Base-by-base conservation (phyloP, 2,113 vertebrate species). In the Pomatostomus ruficeps region DNA sequence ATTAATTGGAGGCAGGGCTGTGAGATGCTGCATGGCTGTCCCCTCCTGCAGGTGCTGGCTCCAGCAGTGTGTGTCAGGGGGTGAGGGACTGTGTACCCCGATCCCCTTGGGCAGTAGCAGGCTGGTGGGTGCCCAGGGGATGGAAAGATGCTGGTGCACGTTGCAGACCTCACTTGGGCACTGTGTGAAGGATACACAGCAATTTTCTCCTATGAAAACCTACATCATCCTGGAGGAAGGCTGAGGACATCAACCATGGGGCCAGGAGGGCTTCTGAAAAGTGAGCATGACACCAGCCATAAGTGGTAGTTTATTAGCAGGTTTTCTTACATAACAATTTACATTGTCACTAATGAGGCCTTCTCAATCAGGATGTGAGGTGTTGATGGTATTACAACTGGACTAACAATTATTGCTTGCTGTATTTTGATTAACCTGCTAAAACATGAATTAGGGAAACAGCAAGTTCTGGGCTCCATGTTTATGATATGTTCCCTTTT, bases 21-120 rank as follows among this genome's bases (percentile, higher is more conserved):
- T 11, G 10, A 40, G 3, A 1, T 12, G 26, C 4, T 11, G 1
- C 0, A 0, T 25, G 38, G 36, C 33, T 2, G 40, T 23, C 4
- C 5, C 67, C 13, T 72, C 22, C 51, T n/a, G 16, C 3, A 33
- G n/a, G 9, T 2, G 1, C 7, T 18, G 26, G 14, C 24, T 82
- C 40, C 45, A 36, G 38, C 20, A 55, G 25, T 6, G 15, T 10
- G 3, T 33, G 22, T 10, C 14, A 25, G 31, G 14, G 26, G 28
- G 1, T 13, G 3, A 3, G 0, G 11, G 42, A 16, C 33, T 31
- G 12, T 16, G 31, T 8, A 7, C 28, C 40, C 33, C 48, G 23
- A 26, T 16, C 26, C n/a, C 22, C 19, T 22, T 2, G 3, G 36
- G 21, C 21, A 51, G 62, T 6, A 63, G 48, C 18, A 59, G 29